These are phyloP conservation scores for Zophobas atratus DNA, from an alignment of 1,140 invertebrate genomes.

Conservation along the genomic window DNA sequence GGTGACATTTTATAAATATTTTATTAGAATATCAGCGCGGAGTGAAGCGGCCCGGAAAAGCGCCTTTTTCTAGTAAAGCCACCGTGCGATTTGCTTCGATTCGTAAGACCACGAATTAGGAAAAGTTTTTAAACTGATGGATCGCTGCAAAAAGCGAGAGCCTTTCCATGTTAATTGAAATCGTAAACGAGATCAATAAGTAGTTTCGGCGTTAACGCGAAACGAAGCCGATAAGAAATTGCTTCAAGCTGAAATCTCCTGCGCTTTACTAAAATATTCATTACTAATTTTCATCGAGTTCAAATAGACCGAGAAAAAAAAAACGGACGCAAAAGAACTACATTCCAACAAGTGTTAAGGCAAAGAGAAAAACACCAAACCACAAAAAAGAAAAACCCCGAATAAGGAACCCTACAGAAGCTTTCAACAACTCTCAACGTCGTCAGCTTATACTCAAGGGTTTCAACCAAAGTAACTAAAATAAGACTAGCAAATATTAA, in stretches of 20 bases:
- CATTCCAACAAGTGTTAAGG: too few species aligned
- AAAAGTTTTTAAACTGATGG: constrained; percentile 35
- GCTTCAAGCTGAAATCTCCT: not conserved
- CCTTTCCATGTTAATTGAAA: constrained; percentile 34
- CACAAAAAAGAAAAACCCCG: too few species aligned
- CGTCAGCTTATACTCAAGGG: too few species aligned
- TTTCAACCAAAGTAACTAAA: too few species aligned
- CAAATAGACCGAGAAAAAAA: too few species aligned
- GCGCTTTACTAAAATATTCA: not conserved
- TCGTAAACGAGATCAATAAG: constrained; percentile 29
- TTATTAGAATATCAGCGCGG: not conserved
- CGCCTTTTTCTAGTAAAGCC: constrained; percentile 14
- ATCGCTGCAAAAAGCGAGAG: constrained; percentile 14
- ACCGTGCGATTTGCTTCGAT: not conserved
- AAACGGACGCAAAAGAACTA: too few species aligned
- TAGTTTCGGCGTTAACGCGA: constrained; percentile 4
- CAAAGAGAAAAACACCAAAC: too few species aligned
- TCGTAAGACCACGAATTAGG: constrained; percentile 9
- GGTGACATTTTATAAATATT: constrained; percentile 2
- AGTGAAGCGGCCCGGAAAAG: not conserved
- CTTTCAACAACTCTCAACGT: too few species aligned
- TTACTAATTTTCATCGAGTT: too few species aligned
- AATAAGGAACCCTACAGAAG: too few species aligned
- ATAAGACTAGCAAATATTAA: too few species aligned
- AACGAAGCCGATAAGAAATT: constrained; percentile 2